Percentiles rank a stretch among this genome's conserved stretches.
Conservation (phyloP, 1,140 invertebrate species). For the Vanessa tameamea region DNA sequence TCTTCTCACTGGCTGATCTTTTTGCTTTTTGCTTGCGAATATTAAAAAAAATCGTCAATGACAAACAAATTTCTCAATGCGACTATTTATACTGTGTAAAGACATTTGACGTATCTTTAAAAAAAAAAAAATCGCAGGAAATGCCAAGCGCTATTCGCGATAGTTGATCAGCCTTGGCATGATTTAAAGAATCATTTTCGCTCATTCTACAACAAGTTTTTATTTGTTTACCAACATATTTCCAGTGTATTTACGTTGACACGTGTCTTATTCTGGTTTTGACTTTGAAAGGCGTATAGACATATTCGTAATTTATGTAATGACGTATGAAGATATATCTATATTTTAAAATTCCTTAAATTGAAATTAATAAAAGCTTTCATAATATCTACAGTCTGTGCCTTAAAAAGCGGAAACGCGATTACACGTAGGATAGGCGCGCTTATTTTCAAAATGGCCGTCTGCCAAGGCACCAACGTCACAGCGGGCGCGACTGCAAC, state of each 20-base stretch:
- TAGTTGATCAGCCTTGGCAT: conserved; percentile 26
- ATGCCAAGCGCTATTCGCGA: conserved; percentile 4
- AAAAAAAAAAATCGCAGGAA: conserved; percentile 9
- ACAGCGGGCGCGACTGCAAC: conserved; percentile 40
- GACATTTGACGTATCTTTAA: neutral
- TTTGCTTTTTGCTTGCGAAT: too few species aligned
- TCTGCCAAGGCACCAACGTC: conserved; percentile 55
- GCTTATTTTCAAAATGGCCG: conserved; percentile 64
- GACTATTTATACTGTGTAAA: too few species aligned
- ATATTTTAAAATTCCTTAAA: too few species aligned
- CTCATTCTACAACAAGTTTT: conserved; percentile 10
- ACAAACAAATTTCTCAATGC: too few species aligned
- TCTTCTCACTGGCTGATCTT: too few species aligned
- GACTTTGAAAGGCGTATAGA: too few species aligned
- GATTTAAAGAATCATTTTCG: conserved; percentile 15
- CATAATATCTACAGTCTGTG: neutral
- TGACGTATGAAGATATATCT: too few species aligned
- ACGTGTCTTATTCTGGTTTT: neutral
- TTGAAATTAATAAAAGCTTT: neutral
- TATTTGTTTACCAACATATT: conserved; percentile 20
- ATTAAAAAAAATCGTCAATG: too few species aligned
- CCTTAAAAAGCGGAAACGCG: conserved; percentile 35
- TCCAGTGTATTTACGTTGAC: neutral
- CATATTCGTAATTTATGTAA: too few species aligned
- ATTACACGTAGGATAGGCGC: conserved; percentile 34